These are phyloP conservation scores for Aegithalos caudatus DNA, from an alignment of 2,113 vertebrate species.

Conservation along the genomic window DNA sequence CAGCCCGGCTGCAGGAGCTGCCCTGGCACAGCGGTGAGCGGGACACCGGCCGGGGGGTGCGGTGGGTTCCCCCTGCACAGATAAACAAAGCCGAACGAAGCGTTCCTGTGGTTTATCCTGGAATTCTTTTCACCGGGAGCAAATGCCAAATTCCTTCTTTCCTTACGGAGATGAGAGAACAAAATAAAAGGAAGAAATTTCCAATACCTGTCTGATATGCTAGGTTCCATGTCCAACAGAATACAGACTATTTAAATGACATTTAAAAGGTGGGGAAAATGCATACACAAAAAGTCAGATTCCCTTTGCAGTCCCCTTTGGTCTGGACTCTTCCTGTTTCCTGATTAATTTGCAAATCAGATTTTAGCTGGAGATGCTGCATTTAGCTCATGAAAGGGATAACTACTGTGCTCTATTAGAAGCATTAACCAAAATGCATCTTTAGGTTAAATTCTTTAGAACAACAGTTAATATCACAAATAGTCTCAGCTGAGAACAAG, in stretches of 20 bases:
- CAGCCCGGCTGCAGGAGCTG: too few relatives aligned
- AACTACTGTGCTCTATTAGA: not conserved
- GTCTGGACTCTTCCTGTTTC: not conserved
- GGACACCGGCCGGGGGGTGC: rapidly evolving
- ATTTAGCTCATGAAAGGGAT: not conserved
- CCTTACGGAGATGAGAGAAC: not conserved
- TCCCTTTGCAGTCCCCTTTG: not conserved
- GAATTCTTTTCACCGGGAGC: not conserved
- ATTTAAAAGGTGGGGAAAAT: not conserved
- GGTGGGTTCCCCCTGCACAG: not conserved
- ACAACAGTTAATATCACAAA: not conserved
- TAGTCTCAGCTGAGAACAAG: not conserved
- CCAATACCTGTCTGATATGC: not conserved
- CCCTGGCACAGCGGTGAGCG: rapidly evolving
- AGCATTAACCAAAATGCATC: not conserved
- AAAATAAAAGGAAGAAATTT: not conserved
- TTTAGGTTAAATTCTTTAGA: not conserved
- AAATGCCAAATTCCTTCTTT: not conserved
- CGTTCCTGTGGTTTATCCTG: not conserved
- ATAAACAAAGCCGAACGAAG: not conserved
- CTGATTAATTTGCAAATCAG: not conserved
- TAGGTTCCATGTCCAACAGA: not conserved
- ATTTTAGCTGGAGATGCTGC: not conserved
- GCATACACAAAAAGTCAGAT: not conserved
- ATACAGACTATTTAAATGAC: not conserved